phyloP scores from a whole-genome alignment of 1,140 invertebrate species.

The Ceratosolen solmsi region DNA sequence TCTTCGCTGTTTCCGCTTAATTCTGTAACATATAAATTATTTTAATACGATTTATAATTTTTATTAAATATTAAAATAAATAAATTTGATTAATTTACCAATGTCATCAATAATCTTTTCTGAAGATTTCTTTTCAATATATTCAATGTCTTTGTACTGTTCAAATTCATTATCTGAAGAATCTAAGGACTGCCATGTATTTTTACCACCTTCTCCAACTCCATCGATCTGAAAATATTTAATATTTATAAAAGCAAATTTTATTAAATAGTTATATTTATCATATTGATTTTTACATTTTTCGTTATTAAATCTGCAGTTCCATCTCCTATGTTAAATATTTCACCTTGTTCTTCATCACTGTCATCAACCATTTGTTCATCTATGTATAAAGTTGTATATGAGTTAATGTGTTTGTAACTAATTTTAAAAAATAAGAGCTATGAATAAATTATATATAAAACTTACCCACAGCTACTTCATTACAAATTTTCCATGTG shows the following conservation, averaged over 20 bases:
- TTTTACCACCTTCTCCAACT: conserved; percentile 64
- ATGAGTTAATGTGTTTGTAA: not conserved
- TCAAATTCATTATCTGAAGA: conserved; percentile 66
- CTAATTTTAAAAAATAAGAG: not conserved
- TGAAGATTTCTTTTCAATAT: conserved; percentile 59
- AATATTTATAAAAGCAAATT: conserved; percentile 13
- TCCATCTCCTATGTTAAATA: conserved; percentile 60
- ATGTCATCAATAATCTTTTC: conserved; percentile 65
- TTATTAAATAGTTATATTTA: not conserved
- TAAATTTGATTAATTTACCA: conserved; percentile 60
- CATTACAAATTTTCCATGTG: conserved; percentile 56
- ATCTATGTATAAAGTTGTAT: conserved; percentile 43
- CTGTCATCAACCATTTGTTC: conserved; percentile 45
- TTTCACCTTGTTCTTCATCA: conserved; percentile 51
- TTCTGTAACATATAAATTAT: conserved; percentile 65
- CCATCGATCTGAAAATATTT: conserved; percentile 50
- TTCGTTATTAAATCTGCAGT: conserved; percentile 61
- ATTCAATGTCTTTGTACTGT: conserved; percentile 62
- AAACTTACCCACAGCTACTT: conserved; percentile 27
- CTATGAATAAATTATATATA: not conserved
- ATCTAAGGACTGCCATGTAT: conserved; percentile 67
- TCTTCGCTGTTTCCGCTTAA: conserved; percentile 74
- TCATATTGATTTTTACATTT: conserved; percentile 23
- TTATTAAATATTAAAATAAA: conserved; percentile 40
- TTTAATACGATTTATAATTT: conserved; percentile 53